Base-by-base conservation (phyloP, 2,113 vertebrate genomes). In the Corythornis vintsioides region DNA sequence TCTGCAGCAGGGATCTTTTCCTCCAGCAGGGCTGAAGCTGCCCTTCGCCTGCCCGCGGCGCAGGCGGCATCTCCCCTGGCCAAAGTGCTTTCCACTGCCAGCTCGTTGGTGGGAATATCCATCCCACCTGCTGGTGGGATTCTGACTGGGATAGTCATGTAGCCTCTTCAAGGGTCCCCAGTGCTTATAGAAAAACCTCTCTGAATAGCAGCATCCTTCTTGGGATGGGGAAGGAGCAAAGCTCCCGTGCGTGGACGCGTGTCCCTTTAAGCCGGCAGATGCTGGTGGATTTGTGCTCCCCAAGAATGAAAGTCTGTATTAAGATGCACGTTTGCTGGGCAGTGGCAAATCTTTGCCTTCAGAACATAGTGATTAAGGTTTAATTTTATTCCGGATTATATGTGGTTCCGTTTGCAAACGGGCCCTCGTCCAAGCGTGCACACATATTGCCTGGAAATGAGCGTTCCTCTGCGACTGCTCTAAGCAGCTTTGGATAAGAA, bases 401-500 rank as follows among this genome's bases (percentile, higher is more conserved):
- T 83, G 80, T 92, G 67, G 83, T 50, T 86, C 79, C 7, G 0
- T 82, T 91, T 70, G 81, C 83, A 92, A 35, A 77, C n/a, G 87
- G 93, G 93, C 72, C 69, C 72, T 60, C 24, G 26, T 77, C 82
- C 95, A 56, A 78, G 60, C 84, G 78, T 83, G 69, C 3, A 7
- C 81, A 89, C 81, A 5, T 42, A 42, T 14, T 86, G 79, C 43
- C 89, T 87, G 53, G 60, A 93, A 91, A 89, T 75, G 80, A 77
- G 76, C 73, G 9, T 94, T 81, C 10, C 65, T 57, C 38, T 43
- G 48, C 55, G 43, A n/a, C 15, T 13, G 72, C 78, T 74, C 63
- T 85, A 91, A 94, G 91, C 64, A 83, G 70, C 64, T 96, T 96
- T 94, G 88, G 88, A 43, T 85, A 93, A 95, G 92, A 93, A 94